Evolutionary conservation across 1,140 invertebrate genomes (phyloP).

Genomic region (Pseudoatta argentina): DNA sequence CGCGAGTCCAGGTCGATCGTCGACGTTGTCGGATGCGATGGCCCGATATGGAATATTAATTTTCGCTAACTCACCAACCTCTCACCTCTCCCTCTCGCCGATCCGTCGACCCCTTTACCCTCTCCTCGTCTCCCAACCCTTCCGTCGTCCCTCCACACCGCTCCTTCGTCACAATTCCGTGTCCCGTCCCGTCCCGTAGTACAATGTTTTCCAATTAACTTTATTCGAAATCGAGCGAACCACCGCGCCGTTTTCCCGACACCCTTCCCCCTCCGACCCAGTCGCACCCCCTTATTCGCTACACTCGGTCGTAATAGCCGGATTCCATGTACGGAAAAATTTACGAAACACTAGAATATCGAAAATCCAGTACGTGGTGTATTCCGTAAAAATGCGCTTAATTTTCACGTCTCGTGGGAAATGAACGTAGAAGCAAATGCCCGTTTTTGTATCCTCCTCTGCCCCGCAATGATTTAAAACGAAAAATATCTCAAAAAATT

Average conservation of each 20-base stretch:
- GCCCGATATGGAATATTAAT: slow-evolving; percentile 81
- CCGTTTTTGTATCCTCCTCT: not conserved
- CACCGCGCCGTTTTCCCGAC: slow-evolving; percentile 60
- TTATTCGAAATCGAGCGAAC: slow-evolving; percentile 83
- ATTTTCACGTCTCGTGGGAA: slow-evolving; percentile 36
- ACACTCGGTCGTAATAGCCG: slow-evolving; percentile 60
- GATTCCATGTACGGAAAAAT: slow-evolving; percentile 63
- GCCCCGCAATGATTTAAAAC: not conserved
- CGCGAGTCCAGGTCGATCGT: slow-evolving; percentile 67
- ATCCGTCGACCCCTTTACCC: slow-evolving; percentile 9
- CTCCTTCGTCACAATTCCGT: slow-evolving; percentile 64
- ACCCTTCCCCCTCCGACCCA: not conserved
- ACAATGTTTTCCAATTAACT: slow-evolving; percentile 85
- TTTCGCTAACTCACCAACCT: slow-evolving; percentile 74
- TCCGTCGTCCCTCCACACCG: slow-evolving; percentile 16
- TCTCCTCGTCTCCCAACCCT: slow-evolving; percentile 19
- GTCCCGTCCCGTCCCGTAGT: slow-evolving; percentile 70
- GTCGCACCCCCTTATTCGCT: slow-evolving; percentile 57
- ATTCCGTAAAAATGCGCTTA: slow-evolving; percentile 54
- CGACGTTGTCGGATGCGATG: slow-evolving; percentile 73
- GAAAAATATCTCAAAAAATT: slow-evolving; percentile 22
- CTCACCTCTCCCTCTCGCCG: slow-evolving; percentile 44
- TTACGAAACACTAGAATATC: slow-evolving; percentile 57
- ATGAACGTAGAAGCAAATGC: slow-evolving; percentile 27
- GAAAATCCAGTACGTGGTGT: slow-evolving; percentile 52